Base-by-base conservation (phyloP, 2,113 vertebrate species). In the Vidua macroura region DNA sequence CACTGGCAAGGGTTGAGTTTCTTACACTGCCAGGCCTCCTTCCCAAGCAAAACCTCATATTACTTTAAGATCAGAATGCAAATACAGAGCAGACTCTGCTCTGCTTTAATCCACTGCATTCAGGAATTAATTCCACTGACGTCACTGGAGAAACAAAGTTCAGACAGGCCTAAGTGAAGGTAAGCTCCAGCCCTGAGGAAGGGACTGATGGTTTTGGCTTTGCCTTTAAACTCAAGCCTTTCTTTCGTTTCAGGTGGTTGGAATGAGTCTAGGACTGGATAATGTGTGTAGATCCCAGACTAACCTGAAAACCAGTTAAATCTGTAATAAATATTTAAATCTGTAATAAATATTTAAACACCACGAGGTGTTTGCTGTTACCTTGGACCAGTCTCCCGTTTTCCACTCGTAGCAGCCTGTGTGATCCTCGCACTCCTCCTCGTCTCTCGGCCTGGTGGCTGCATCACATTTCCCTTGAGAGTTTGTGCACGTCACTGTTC, bases 371-470 rank as follows among this genome's bases (percentile, higher is more conserved):
- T n/a, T 92, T 3, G 19, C 33, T 66, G 31, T 94, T 96, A 99
- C 99, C 98, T 99, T 99, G 49, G 99, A 99, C 99, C 99, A 99
- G 25, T 99, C 99, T 21, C 99, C 99, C 0, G 98, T 99, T 95
- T 98, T 99, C 99, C 99, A 99, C 70, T 99, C 99, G 0, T 99
- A 99, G 88, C 99, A 99, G 92, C 97, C 98, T 0, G 99, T 98
- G 95, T 98, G 97, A 95, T 99, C 98, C 86, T 99, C 98, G 5
- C 99, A 99, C 11, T 95, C 93, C 55, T 99, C 99, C 95, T 98
- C 98, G 0, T 98, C 97, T 44, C 94, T 92, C 0, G 99, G 99
- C 87, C 98, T 97, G 9, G 97, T 98, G 70, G 98, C 96, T 4
- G 98, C 97, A 39, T 99, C 99, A 77, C 99, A 99, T 21, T 98